Evolutionary conservation across 2,113 vertebrate species (phyloP).

Genomic region (Petaurus breviceps): DNA sequence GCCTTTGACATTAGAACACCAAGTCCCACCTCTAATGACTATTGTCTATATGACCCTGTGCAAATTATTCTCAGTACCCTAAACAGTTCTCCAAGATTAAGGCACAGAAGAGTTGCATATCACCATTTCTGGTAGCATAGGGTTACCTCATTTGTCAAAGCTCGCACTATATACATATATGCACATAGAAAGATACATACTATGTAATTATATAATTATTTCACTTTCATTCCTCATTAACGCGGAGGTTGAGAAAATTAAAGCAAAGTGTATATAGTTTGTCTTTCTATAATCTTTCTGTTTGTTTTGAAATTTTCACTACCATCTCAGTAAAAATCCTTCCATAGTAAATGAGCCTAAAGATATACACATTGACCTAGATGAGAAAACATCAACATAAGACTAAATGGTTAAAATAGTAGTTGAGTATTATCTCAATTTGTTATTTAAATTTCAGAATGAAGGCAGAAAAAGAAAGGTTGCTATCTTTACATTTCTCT

Average conservation of each 20-base stretch:
- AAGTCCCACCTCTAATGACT: not conserved
- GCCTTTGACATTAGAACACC: not conserved
- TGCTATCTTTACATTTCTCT: slow-evolving; percentile 36
- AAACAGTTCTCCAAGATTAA: not conserved
- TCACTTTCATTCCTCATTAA: slow-evolving; percentile 46
- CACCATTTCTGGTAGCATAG: not conserved
- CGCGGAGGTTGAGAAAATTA: slow-evolving; percentile 43
- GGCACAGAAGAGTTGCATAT: not conserved
- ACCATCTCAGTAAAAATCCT: not conserved
- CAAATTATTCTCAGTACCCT: not conserved
- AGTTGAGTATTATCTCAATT: not conserved
- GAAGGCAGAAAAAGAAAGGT: not conserved
- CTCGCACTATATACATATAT: not conserved
- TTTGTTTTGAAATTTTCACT: not conserved
- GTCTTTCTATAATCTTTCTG: not conserved
- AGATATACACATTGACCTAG: slow-evolving; percentile 5
- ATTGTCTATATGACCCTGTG: not conserved
- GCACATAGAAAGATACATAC: not conserved
- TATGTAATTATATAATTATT: not conserved
- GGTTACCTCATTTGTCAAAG: not conserved
- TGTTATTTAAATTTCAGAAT: slow-evolving; percentile 30
- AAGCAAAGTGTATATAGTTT: slow-evolving; percentile 22
- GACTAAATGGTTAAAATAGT: not conserved
- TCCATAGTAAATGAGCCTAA: not conserved
- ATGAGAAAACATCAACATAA: not conserved